Evolutionary conservation across 1,140 invertebrate genomes (phyloP).

Genomic region (Propsilocerus akamusi): DNA sequence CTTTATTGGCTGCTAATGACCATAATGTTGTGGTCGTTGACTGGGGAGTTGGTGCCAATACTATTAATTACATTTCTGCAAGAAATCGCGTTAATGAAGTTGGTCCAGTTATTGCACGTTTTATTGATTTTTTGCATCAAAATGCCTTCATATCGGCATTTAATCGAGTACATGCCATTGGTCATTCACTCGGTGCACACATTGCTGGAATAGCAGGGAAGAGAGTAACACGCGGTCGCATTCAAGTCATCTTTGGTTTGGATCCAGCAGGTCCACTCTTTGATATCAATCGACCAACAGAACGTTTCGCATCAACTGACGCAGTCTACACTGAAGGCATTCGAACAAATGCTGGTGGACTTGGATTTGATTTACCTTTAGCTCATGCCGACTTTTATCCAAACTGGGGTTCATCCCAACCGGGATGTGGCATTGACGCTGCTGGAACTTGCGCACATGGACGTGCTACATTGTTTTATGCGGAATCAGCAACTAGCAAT

Average conservation of each 20-base stretch:
- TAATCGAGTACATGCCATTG: too few species aligned
- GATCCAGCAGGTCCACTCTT: conserved; percentile 24
- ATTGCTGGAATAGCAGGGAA: conserved; percentile 25
- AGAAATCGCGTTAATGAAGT: conserved; percentile 16
- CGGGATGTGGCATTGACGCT: conserved; percentile 37
- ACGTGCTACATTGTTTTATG: conserved; percentile 34
- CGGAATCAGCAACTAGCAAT: conserved; percentile 26
- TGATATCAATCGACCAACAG: too few species aligned
- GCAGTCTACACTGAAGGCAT: conserved; percentile 51
- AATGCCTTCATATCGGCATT: too few species aligned
- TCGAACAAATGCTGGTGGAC: conserved; percentile 45
- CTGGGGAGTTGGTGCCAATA: conserved; percentile 27
- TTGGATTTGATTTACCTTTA: conserved; percentile 35
- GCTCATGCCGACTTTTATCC: conserved; percentile 54
- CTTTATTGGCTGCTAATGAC: conserved; percentile 25
- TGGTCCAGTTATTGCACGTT: conserved; percentile 8
- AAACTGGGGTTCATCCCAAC: conserved; percentile 43
- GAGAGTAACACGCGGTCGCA: conserved; percentile 12
- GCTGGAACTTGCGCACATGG: conserved; percentile 32
- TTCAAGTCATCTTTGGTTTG: conserved; percentile 33
- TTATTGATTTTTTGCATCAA: conserved; percentile 10
- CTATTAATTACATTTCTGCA: conserved; percentile 27
- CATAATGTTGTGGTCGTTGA: conserved; percentile 31
- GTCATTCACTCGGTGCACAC: conserved; percentile 23
- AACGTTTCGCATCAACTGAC: conserved; percentile 42